These are phyloP conservation scores for Drosophila bocki DNA, from an alignment of 1,140 invertebrate species.

Conservation along the genomic window DNA sequence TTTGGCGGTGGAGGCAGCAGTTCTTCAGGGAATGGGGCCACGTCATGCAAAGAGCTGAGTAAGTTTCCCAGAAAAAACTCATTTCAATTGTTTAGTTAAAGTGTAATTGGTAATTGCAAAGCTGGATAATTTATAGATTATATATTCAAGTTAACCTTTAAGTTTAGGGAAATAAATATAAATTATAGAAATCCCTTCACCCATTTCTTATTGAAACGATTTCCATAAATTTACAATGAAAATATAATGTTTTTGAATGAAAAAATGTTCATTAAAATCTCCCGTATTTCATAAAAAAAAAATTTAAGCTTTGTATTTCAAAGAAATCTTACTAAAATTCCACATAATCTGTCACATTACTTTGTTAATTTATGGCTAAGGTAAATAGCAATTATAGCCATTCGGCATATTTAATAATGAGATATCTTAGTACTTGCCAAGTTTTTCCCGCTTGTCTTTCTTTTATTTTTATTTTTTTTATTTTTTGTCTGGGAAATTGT, in stretches of 20 bases:
- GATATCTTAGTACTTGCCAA: constrained; percentile 27
- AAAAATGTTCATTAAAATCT: too few species aligned
- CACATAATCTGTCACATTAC: constrained; percentile 6
- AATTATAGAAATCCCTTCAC: too few species aligned
- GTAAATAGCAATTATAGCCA: constrained; percentile 38
- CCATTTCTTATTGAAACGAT: neutral
- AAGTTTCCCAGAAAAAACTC: constrained; percentile 18
- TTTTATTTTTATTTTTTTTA: neutral
- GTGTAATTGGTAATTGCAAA: neutral
- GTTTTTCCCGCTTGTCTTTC: constrained; percentile 10
- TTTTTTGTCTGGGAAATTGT: constrained; percentile 21
- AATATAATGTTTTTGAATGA: neutral
- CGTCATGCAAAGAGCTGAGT: constrained; percentile 72
- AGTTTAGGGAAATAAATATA: neutral
- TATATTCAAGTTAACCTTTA: neutral
- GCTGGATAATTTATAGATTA: neutral
- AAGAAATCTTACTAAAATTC: neutral
- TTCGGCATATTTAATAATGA: constrained; percentile 5
- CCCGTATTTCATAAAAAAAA: too few species aligned
- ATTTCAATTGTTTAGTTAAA: neutral
- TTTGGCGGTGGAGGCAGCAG: constrained; percentile 20
- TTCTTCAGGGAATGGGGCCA: constrained; percentile 22
- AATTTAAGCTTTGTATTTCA: too few species aligned
- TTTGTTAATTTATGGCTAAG: constrained; percentile 22
- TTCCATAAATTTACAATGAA: neutral